These are phyloP conservation scores for Hylaeus volcanicus DNA, from an alignment of 1,140 invertebrate genomes.

Conservation along the genomic window DNA sequence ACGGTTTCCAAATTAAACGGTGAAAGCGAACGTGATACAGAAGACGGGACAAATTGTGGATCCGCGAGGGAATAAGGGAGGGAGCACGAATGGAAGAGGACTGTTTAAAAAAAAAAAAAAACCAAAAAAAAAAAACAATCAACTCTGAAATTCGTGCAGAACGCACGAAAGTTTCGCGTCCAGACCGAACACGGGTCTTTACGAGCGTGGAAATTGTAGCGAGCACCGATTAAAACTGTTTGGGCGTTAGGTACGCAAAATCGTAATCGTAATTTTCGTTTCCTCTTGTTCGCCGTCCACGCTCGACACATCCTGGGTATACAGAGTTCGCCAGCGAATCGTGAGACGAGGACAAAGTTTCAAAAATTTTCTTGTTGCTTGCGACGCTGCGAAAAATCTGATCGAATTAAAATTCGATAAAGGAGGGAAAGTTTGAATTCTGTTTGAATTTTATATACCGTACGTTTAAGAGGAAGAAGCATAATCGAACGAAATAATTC, in stretches of 20 bases:
- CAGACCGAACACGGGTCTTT: not conserved
- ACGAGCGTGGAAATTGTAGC: not conserved
- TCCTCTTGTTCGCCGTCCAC: too few relatives aligned
- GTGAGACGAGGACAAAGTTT: not conserved
- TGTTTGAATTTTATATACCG: too few relatives aligned
- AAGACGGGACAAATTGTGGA: too few relatives aligned
- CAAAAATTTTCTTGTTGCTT: too few relatives aligned
- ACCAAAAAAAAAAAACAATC: too few relatives aligned
- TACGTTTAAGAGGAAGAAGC: too few relatives aligned
- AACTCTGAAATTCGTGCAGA: not conserved
- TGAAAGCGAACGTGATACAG: not conserved
- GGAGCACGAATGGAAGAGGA: not conserved
- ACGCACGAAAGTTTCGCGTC: constrained; percentile 10
- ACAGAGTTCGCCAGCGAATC: not conserved
- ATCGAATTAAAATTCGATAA: too few relatives aligned
- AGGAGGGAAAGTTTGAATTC: too few relatives aligned
- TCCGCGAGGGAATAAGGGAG: too few relatives aligned
- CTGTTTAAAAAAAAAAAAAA: not conserved
- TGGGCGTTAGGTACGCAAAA: not conserved
- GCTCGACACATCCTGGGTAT: not conserved
- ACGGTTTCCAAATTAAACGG: too few relatives aligned
- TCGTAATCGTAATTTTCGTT: not conserved
- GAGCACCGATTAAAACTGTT: constrained; percentile 19
- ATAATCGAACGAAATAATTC: too few relatives aligned
- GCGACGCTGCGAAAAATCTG: too few relatives aligned